Percentiles rank a stretch among this genome's conserved stretches.
Conservation (phyloP, 1,140 invertebrate species). For the Bicyclus anynana region DNA sequence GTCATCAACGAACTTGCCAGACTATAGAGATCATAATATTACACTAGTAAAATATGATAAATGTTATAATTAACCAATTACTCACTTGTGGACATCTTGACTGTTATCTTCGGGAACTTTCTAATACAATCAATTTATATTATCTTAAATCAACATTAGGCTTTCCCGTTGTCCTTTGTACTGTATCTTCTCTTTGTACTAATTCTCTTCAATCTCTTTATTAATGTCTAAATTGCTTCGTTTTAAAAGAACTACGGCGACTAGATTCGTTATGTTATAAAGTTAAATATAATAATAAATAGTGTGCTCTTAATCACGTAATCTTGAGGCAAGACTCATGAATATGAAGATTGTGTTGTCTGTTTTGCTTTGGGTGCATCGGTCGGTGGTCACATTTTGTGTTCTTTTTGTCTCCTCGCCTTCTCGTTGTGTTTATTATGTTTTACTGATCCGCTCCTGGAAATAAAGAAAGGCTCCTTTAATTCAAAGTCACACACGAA, state of each 20-base stretch:
- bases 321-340: constrained; percentile 60
- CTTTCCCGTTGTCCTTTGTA: constrained; percentile 52
- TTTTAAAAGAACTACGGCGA: constrained; percentile 68
- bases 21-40: too few species aligned
- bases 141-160: constrained; percentile 65
- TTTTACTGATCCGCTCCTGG: constrained; percentile 39
- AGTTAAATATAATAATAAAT: constrained; percentile 62
- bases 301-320: constrained; percentile 58
- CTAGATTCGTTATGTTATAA: constrained; percentile 71
- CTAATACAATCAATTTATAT: constrained; percentile 64
- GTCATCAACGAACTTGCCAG: too few species aligned
- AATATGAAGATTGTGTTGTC: constrained; percentile 48
- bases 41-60: too few species aligned
- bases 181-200: constrained; percentile 63
- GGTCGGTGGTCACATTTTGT: constrained; percentile 72
- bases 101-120: constrained; percentile 40
- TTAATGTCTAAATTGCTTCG: constrained; percentile 60
- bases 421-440: constrained; percentile 24
- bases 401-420: constrained; percentile 25
- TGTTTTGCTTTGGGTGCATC: constrained; percentile 39
- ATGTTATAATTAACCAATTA: constrained; percentile 13
- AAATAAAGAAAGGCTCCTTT: constrained; percentile 35
- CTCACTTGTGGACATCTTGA: constrained; percentile 68
- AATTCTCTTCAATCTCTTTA: constrained; percentile 37
- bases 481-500: too few species aligned